These are phyloP conservation scores for Rhabdophis nuchalis DNA, from an alignment of 2,797 vertebrate genomes.

Conservation along the genomic window DNA sequence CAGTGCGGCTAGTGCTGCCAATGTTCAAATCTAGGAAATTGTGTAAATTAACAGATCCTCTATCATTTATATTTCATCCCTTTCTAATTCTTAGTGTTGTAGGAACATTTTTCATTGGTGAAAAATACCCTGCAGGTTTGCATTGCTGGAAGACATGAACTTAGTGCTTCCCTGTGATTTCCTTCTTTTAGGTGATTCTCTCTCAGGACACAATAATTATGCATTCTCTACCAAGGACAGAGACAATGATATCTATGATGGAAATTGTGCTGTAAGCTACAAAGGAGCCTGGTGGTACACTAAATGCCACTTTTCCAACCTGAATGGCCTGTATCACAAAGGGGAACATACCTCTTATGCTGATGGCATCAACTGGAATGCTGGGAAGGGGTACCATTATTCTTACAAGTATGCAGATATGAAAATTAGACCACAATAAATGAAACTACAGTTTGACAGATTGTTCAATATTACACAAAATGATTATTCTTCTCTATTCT, in stretches of 20 bases:
- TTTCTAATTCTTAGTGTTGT: neutral
- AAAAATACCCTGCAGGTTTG: too few relatives aligned
- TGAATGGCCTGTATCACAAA: constrained; percentile 51
- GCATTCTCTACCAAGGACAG: constrained; percentile 52
- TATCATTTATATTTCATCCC: neutral
- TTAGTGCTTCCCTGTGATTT: neutral
- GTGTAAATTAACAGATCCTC: neutral
- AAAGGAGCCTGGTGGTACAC: constrained; percentile 54
- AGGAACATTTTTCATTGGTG: neutral
- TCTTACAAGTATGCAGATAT: constrained; percentile 50
- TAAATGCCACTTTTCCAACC: constrained; percentile 26
- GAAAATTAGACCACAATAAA: constrained; percentile 52
- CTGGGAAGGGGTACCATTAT: constrained; percentile 24
- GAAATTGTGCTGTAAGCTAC: rapidly evolving
- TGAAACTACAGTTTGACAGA: neutral
- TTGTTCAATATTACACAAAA: neutral
- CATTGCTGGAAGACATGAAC: neutral
- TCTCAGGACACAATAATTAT: neutral
- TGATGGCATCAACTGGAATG: constrained; percentile 43
- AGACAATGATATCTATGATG: neutral
- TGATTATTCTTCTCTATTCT: neutral
- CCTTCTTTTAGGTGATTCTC: constrained; percentile 47
- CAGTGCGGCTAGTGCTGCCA: neutral
- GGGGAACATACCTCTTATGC: constrained; percentile 34
- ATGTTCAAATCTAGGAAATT: neutral